Base-by-base conservation (phyloP, 92 coral and sea anemone species). In the Hydrozoanthus gracilis region DNA sequence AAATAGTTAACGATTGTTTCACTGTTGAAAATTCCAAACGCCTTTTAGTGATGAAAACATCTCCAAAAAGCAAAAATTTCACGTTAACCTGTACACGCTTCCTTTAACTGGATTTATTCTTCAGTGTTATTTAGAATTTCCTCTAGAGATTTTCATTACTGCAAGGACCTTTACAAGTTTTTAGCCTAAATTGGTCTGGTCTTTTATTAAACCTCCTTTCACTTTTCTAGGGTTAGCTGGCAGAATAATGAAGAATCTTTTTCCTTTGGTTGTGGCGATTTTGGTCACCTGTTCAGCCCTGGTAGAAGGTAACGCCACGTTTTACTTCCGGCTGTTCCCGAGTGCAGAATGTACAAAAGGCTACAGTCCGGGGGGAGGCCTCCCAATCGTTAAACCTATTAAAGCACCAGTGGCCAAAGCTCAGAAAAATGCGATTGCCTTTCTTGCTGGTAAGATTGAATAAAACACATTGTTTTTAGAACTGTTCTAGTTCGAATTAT, bases 361-460 rank as follows among this genome's bases (percentile, higher is more conserved):
- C 9, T 79, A 79, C 84, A 8, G 70, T 44, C 84, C 84, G 7
- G 84, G 84, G 7, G 84, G 84, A 27, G 84, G 84, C 12, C 46
- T 79, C 7, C 84, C 72, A 0, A 79, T 79, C 17, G 46, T 79
- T 12, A 16, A 79, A 10, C 84, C 84, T 3, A 79, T 79, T 7
- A 55, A 79, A 4, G 70, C 84, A 46, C 84, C 84, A 3, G 84
- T 79, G 14, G 84, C 84, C 8, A 61, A 16, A 60, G 84, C 84
- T 15, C 84, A 79, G 66, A 60, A 79, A 4, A 45, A 7, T 13
- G n/a, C 84, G 2, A 79, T 79, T 45, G 71, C 84, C 18, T 79
- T 79, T 20, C 45, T 79, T 20, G 83, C 83, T 55, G 83, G 83
- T 78, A 76, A 12, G 82, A 4, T 7, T 6, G n/a, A 1, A 5